Evolutionary conservation across 2,888 invertebrate genomes (phyloP).

Genomic region (Lasioglossum lativentre): DNA sequence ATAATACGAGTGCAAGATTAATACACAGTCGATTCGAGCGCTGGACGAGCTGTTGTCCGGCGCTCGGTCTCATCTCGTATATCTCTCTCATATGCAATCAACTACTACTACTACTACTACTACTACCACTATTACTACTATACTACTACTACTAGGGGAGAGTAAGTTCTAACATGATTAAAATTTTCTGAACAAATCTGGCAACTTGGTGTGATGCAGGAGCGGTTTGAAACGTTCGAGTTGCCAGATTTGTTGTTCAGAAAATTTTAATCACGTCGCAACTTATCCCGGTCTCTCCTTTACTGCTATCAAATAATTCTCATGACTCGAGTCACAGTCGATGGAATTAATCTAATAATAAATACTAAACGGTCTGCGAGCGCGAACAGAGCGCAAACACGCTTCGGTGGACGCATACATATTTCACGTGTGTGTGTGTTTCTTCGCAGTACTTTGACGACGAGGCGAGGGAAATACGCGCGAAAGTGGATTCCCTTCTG

Average conservation of each 20-base stretch:
- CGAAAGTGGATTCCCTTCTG: constrained; percentile 91
- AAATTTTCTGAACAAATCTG: no score
- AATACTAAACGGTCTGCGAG: constrained; percentile 23
- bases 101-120: background rate
- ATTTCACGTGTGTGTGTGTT: constrained; percentile 41
- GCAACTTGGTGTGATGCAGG: no score
- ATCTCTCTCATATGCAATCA: background rate
- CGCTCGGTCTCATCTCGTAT: background rate
- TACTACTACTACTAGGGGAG: background rate
- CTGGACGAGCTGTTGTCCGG: background rate
- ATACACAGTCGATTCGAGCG: background rate
- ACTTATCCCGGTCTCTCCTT: background rate
- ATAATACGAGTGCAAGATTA: background rate
- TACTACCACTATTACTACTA: background rate
- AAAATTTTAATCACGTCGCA: background rate
- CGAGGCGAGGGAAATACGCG: constrained; percentile 92
- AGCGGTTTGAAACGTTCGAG: background rate
- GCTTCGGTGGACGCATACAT: background rate
- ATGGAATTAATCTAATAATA: constrained; percentile 30
- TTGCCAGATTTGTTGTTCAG: background rate
- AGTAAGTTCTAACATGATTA: background rate
- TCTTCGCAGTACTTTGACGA: constrained; percentile 91
- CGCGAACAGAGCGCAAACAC: background rate
- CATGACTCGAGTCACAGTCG: background rate
- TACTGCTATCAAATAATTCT: background rate